A percentile compares a stretch with the other conserved stretches of the same genome.
These are phyloP conservation scores for Tetragnatha versicolor DNA, from an alignment of 1,140 invertebrate species.

Conservation along the genomic window DNA sequence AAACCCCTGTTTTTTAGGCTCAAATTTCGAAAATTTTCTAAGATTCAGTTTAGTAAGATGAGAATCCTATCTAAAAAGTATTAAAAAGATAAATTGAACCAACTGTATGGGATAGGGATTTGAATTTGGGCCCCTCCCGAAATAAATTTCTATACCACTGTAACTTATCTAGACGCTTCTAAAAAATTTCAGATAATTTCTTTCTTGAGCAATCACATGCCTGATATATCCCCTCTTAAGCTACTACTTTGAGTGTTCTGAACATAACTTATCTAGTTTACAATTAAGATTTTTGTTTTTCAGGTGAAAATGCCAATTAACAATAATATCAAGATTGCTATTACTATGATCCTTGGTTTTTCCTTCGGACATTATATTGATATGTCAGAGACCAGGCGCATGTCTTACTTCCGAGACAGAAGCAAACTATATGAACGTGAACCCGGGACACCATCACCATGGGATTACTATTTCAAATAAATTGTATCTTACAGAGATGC, in stretches of 20 bases:
- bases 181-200: too few species aligned
- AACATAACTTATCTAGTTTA: background rate
- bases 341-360: background rate
- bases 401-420: conserved; percentile 23
- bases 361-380: conserved; percentile 7
- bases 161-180: too few species aligned
- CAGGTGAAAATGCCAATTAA: background rate
- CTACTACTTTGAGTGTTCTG: background rate
- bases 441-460: conserved; percentile 9
- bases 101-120: background rate
- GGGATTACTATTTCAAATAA: conserved; percentile 27
- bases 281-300: background rate
- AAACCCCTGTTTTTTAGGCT: too few species aligned
- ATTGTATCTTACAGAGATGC: too few species aligned
- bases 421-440: conserved; percentile 18
- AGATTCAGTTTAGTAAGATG: too few species aligned
- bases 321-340: background rate
- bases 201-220: too few species aligned
- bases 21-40: too few species aligned
- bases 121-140: too few species aligned
- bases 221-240: background rate
- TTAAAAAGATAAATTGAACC: too few species aligned
- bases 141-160: too few species aligned
- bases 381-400: conserved; percentile 25
- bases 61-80: too few species aligned